Evolutionary conservation across 2,113 vertebrate species (phyloP).

Genomic region (Albula glossodonta): DNA sequence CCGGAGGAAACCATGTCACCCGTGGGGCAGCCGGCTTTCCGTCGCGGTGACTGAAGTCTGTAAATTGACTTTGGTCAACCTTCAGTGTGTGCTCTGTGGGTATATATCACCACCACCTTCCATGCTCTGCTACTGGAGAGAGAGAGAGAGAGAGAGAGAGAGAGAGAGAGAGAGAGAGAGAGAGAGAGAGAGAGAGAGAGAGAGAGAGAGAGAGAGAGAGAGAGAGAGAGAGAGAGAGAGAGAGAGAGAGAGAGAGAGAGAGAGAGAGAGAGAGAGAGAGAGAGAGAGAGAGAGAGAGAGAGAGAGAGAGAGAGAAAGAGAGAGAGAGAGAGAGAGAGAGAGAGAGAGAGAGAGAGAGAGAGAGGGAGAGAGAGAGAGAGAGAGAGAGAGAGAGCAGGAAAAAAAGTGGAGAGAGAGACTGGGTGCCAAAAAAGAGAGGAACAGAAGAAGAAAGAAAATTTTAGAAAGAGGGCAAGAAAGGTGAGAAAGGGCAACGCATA

Average conservation of each 20-base stretch:
- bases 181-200: conserved; percentile 10
- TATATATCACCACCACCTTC: not conserved
- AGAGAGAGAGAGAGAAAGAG: too few relatives aligned
- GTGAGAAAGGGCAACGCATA: too few relatives aligned
- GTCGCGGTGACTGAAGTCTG: not conserved
- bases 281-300: not conserved
- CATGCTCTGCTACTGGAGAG: not conserved
- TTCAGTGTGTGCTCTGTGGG: not conserved
- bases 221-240: not conserved
- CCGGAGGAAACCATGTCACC: too few relatives aligned
- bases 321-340: conserved; percentile 5
- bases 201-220: conserved; percentile 36
- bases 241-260: not conserved
- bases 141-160: conserved; percentile 15
- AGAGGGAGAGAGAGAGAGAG: too few relatives aligned
- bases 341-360: not conserved
- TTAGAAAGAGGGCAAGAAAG: too few relatives aligned
- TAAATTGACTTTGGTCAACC: conserved; percentile 4
- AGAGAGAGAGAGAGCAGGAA: too few relatives aligned
- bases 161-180: not conserved
- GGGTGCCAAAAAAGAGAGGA: too few relatives aligned
- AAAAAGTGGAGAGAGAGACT: too few relatives aligned
- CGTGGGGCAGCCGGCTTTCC: not conserved
- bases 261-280: not conserved
- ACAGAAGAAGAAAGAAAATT: too few relatives aligned